Base-by-base conservation (phyloP, 2,113 vertebrate genomes). In the Neoarius graeffei region DNA sequence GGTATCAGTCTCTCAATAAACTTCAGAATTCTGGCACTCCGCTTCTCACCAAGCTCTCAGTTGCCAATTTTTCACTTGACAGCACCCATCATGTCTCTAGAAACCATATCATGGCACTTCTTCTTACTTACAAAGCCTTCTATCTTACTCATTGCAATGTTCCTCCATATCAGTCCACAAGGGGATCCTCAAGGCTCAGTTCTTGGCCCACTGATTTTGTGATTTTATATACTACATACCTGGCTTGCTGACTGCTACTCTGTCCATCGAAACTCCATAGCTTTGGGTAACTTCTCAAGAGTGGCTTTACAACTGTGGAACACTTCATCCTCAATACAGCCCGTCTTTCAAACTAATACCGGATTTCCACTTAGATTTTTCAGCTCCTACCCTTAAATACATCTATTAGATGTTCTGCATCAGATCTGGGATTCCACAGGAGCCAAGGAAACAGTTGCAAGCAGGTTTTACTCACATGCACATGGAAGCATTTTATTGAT, bases 21-120 rank as follows among this genome's bases (percentile, higher is more conserved):
- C 77, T 27, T 80, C n/a, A 30, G 8, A 77, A 80, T n/a, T 79
- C 25, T 56, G 13, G 25, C 76, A 1, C 25, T 80, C 25, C 15
- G 17, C 52, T 80, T 80, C 14, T 56, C 11, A 56, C 30, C 50
- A 80, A 27, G 50, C 5, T 17, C 76, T 80, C 50, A 79, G 50
- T n/a, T n/a, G 76, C 5, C n/a, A 17, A 80, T 17, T 25, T 56
- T 80, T 80, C 25, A 80, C 76, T 80, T 79, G 74, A 79, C 50
- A 77, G 74, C 74, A 9, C 54, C 42, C n/a, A 80, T 80, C 19
- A 80, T 80, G 6, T 80, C 25, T 57, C 14, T 56, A 25, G 27
- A 80, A 80, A 57, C 7, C n/a, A 80, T 50, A n/a, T 56, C 76
- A 80, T 25, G 14, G 0, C 76, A n/a, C 1, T 14, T 54, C 48